Evolutionary conservation across 2,888 invertebrate genomes (phyloP).

Genomic region (Icerya purchasi): DNA sequence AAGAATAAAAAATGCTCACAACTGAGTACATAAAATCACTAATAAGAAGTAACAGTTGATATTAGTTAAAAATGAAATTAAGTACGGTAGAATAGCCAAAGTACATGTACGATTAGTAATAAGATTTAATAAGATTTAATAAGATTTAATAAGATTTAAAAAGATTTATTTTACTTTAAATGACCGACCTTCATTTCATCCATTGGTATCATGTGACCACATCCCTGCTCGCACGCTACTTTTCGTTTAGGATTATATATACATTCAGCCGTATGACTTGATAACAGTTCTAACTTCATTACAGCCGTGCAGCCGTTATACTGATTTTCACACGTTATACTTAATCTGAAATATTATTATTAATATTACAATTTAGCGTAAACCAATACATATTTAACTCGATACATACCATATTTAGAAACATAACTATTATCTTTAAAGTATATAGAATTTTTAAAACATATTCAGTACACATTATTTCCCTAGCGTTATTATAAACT

Average conservation of each 20-base stretch:
- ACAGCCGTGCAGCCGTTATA: constrained; percentile 65
- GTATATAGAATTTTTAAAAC: no score
- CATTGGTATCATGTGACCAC: constrained; percentile 82
- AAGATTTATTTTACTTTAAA: background rate
- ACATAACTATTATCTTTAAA: no score
- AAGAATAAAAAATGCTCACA: no score
- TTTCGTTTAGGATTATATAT: constrained; percentile 86
- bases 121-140: background rate
- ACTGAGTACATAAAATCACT: no score
- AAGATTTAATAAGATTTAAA: background rate
- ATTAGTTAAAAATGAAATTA: background rate
- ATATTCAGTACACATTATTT: no score
- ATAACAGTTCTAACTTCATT: constrained; percentile 65
- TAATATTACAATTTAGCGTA: no score
- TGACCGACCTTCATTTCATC: constrained; percentile 55
- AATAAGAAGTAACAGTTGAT: no score
- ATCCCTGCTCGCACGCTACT: constrained; percentile 79
- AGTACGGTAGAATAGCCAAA: background rate
- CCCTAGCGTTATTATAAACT: no score
- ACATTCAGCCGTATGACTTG: constrained; percentile 76
- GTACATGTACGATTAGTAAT: background rate
- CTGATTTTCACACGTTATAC: constrained; percentile 78
- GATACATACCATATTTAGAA: no score
- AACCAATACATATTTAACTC: no score
- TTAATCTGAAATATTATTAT: no score